Evolutionary conservation across 2,888 invertebrate species (phyloP).

Genomic region (Drosophila hamatofila): DNA sequence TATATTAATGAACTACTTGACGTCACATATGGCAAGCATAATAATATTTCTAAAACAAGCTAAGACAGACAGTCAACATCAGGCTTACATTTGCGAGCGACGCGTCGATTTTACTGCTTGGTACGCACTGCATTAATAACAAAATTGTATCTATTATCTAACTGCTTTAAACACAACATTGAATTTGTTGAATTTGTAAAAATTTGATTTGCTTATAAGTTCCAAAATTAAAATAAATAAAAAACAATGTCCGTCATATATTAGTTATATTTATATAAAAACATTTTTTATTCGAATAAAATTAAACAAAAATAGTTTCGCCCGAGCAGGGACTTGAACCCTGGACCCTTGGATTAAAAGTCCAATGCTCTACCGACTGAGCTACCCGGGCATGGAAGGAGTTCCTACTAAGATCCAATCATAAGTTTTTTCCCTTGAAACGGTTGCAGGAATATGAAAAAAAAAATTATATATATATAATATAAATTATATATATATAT

Average conservation of each 20-base stretch:
- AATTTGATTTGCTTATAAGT: not conserved
- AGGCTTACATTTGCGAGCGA: no score
- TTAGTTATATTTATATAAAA: no score
- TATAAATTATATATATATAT: no score
- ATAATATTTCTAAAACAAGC: no score
- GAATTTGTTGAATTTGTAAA: not conserved
- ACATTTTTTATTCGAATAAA: not conserved
- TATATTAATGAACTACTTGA: no score
- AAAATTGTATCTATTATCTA: not conserved
- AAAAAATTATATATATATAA: no score
- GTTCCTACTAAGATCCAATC: not conserved
- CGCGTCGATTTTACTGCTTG: not conserved
- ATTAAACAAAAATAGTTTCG: conserved; percentile 40
- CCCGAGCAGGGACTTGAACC: conserved; percentile 86
- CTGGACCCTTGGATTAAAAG: conserved; percentile 86
- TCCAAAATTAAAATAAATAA: no score
- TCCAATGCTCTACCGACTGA: conserved; percentile 86
- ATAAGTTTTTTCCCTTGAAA: no score
- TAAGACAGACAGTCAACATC: no score
- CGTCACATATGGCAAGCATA: no score
- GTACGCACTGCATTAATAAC: not conserved
- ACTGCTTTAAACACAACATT: no score
- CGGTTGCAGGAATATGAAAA: not conserved
- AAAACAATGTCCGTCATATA: no score
- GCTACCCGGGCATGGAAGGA: conserved; percentile 83